Evolutionary conservation across 2,113 vertebrate genomes (phyloP).

Genomic region (Lophotis ruficrista): DNA sequence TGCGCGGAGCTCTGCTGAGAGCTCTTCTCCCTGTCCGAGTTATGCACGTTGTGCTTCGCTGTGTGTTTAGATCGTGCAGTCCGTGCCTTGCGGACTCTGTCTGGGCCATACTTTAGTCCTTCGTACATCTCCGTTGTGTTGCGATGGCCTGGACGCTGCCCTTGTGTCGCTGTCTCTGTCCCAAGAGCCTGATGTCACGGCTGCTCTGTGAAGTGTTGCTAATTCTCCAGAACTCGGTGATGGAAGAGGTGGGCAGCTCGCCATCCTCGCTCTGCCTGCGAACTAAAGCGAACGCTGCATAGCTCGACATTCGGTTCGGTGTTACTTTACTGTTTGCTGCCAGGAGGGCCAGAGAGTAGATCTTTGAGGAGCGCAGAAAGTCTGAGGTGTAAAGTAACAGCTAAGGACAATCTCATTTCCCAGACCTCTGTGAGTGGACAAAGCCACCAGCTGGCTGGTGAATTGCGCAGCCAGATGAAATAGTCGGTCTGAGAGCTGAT

Average conservation of each 20-base stretch:
- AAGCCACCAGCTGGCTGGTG: neutral
- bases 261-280: neutral
- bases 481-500: neutral
- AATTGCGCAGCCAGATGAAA: neutral
- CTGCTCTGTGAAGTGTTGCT: neutral
- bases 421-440: neutral
- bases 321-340: neutral
- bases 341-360: neutral
- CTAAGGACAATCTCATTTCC: neutral
- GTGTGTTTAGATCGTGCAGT: neutral
- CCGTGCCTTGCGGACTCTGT: neutral
- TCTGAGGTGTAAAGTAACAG: neutral
- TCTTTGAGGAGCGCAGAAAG: neutral
- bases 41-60: accelerated
- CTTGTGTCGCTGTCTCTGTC: neutral
- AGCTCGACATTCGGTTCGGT: neutral
- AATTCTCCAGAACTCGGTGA: neutral
- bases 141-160: accelerated
- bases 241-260: neutral
- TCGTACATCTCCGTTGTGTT: neutral
- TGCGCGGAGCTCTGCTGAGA: neutral
- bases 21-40: neutral
- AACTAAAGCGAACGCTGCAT: neutral
- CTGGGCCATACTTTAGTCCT: neutral
- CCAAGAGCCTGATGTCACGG: neutral